phyloP scores from a whole-genome alignment of 2,797 vertebrate genomes.

The Peromyscus nudipes region DNA sequence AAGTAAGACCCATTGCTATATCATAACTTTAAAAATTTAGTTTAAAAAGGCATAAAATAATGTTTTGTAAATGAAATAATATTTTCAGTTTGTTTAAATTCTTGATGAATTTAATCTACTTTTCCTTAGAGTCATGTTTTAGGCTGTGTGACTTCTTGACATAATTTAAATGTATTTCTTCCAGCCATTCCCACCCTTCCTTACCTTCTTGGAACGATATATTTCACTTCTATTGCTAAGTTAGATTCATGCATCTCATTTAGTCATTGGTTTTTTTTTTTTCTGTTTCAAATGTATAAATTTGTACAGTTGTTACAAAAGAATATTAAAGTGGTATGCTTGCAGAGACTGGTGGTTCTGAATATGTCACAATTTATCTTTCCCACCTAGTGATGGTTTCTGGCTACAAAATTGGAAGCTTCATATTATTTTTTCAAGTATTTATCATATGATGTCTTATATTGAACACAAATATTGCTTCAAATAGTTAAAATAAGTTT shows the following conservation, averaged over 20 bases:
- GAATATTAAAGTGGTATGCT: not conserved
- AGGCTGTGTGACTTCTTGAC: not conserved
- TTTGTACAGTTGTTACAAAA: not conserved
- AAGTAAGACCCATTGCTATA: not conserved
- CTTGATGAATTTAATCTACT: not conserved
- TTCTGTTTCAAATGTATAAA: conserved; percentile 1
- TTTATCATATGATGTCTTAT: not conserved
- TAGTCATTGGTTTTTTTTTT: conserved; percentile 2
- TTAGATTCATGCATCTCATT: conserved; percentile 11
- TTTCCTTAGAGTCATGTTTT: conserved; percentile 25
- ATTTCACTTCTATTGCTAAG: not conserved
- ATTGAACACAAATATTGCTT: not conserved
- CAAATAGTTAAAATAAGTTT: conserved; percentile 21
- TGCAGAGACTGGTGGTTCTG: conserved; percentile 32
- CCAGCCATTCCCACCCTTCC: not conserved
- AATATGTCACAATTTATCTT: not conserved
- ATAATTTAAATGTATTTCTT: conserved; percentile 24
- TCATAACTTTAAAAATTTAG: not conserved
- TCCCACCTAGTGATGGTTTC: not conserved
- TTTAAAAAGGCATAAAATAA: not conserved
- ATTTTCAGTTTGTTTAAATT: conserved; percentile 24
- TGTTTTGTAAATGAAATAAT: conserved; percentile 7
- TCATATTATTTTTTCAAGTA: not conserved
- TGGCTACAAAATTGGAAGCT: not conserved
- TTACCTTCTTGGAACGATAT: not conserved